These are phyloP conservation scores for Thermophis baileyi DNA, from an alignment of 2,113 vertebrate species.

Conservation along the genomic window DNA sequence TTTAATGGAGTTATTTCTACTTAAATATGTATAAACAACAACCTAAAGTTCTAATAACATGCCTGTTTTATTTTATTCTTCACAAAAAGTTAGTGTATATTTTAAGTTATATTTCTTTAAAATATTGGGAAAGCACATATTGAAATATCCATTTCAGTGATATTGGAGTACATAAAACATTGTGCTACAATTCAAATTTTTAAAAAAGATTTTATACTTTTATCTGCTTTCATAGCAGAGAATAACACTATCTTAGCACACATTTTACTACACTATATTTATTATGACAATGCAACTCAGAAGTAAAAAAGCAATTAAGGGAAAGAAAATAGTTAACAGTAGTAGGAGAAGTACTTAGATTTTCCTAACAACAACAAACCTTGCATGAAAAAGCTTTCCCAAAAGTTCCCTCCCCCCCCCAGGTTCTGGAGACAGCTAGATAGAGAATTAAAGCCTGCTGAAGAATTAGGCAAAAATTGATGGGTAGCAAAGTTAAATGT, in stretches of 20 bases:
- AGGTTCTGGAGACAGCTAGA: neutral
- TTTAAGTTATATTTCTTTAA: neutral
- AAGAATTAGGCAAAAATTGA: neutral
- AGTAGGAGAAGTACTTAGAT: neutral
- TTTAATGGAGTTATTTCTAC: neutral
- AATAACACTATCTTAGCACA: neutral
- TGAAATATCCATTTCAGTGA: neutral
- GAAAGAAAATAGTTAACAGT: neutral
- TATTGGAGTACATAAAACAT: neutral
- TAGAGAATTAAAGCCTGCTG: neutral
- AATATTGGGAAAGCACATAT: neutral
- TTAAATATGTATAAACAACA: neutral
- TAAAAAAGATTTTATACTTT: neutral
- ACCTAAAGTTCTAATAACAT: neutral
- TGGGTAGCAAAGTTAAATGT: neutral
- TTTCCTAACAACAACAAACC: neutral
- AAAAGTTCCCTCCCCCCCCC: rapidly evolving
- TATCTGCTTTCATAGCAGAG: neutral
- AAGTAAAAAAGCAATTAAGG: neutral
- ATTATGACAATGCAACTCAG: neutral
- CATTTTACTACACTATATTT: neutral
- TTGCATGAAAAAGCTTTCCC: neutral
- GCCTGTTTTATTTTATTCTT: neutral
- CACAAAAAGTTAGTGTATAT: neutral
- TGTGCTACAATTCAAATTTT: neutral